A percentile compares a stretch with the other conserved stretches of the same genome.
Evolutionary conservation across 2,888 invertebrate species (phyloP).

Genomic region (Synergus umbraculus): DNA sequence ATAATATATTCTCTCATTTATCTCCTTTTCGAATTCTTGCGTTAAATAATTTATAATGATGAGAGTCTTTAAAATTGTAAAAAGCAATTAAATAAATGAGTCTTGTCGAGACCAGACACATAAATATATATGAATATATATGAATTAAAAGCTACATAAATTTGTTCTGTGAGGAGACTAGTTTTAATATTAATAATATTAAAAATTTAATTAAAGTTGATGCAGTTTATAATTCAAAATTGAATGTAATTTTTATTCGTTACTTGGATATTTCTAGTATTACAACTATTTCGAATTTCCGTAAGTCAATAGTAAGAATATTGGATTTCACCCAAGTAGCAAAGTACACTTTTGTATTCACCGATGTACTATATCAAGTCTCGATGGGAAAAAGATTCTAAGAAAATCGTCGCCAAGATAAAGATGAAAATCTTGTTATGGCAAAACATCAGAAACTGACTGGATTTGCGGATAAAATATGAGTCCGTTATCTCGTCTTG

Average conservation of each 20-base stretch:
- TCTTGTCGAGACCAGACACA: neutral
- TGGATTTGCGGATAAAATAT: slow-evolving; percentile 61
- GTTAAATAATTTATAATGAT: neutral
- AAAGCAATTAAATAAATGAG: neutral
- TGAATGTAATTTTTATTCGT: too few relatives aligned
- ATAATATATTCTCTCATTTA: neutral
- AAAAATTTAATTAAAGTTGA: too few relatives aligned
- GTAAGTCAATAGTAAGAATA: neutral
- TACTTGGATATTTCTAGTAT: too few relatives aligned
- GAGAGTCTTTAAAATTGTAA: neutral
- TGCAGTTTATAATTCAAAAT: too few relatives aligned
- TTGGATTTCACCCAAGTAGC: neutral
- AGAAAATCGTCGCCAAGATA: slow-evolving; percentile 50
- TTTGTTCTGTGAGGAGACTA: too few relatives aligned
- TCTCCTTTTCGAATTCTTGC: too few relatives aligned
- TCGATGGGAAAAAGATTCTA: neutral
- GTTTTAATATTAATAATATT: too few relatives aligned
- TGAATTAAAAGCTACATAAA: too few relatives aligned
- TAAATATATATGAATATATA: too few relatives aligned
- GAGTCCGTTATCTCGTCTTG: slow-evolving; percentile 58
- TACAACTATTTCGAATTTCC: too few relatives aligned
- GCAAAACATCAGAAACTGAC: slow-evolving; percentile 50
- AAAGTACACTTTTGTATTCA: neutral
- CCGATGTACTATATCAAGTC: neutral
- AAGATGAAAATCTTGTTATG: slow-evolving; percentile 50